These are phyloP conservation scores for Papilio helenus DNA, from an alignment of 1,140 invertebrate genomes.

Conservation along the genomic window DNA sequence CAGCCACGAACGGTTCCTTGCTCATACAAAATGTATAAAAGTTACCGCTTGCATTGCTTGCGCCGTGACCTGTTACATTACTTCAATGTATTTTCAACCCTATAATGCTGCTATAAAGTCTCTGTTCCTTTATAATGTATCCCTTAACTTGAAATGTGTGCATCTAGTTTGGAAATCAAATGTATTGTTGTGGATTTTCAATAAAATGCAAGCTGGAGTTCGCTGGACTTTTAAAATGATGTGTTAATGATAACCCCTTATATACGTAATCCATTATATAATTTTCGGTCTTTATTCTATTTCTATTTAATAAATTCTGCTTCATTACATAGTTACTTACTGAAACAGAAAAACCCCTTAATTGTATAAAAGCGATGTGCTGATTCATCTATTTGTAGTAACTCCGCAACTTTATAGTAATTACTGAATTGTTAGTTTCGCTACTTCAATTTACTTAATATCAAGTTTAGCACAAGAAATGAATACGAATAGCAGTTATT, in stretches of 20 bases:
- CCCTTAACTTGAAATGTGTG: constrained; percentile 23
- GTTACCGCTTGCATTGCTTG: constrained; percentile 24
- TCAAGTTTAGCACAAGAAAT: neutral
- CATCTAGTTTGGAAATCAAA: constrained; percentile 38
- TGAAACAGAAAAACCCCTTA: too few relatives aligned
- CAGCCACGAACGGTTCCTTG: neutral
- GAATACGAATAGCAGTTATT: neutral
- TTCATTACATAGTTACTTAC: too few relatives aligned
- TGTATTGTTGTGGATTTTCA: constrained; percentile 25
- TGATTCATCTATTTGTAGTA: neutral
- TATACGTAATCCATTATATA: neutral
- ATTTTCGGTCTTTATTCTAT: neutral
- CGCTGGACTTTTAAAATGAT: neutral
- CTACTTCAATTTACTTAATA: neutral
- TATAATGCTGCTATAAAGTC: neutral
- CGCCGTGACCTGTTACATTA: neutral
- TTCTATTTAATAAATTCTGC: too few relatives aligned
- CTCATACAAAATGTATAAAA: constrained; percentile 19
- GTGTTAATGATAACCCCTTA: neutral
- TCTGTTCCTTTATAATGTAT: neutral
- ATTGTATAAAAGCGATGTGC: too few relatives aligned
- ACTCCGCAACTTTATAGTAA: neutral
- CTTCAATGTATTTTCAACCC: constrained; percentile 10
- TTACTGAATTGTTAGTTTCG: neutral
- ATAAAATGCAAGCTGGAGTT: constrained; percentile 10